Evolutionary conservation across 2,888 invertebrate species (phyloP).

Genomic region (Deroplatys truncata): DNA sequence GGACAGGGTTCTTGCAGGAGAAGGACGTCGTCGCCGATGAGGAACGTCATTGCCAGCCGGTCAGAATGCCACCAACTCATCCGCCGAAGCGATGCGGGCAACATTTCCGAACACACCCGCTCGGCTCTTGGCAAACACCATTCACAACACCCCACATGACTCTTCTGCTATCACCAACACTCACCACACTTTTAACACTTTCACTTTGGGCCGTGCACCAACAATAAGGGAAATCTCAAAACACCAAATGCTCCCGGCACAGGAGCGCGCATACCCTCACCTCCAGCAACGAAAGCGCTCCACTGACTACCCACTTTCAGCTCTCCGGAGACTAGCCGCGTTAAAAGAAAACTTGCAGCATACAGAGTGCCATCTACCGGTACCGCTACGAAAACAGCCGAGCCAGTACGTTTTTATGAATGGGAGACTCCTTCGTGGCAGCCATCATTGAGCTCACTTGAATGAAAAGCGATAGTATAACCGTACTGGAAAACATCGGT

Average conservation of each 20-base stretch:
- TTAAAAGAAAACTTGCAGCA: neutral
- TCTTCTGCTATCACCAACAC: neutral
- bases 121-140: neutral
- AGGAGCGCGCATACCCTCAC: neutral
- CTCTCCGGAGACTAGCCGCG: neutral
- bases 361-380: constrained; percentile 30
- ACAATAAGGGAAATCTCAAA: neutral
- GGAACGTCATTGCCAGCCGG: neutral
- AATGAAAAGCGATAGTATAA: constrained; percentile 27
- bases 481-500: constrained; percentile 27
- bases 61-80: neutral
- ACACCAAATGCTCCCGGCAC: neutral
- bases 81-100: neutral
- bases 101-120: neutral
- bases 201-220: neutral
- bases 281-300: neutral
- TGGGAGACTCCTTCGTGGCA: constrained; percentile 29
- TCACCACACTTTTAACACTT: neutral
- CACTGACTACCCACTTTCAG: neutral
- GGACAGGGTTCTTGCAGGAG: no score
- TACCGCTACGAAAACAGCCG: constrained; percentile 25
- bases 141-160: neutral
- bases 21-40: neutral
- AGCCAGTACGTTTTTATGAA: constrained; percentile 33
- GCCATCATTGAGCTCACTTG: constrained; percentile 29